phyloP scores from a whole-genome alignment of 2,113 vertebrate species.

The Cepphus grylle region DNA sequence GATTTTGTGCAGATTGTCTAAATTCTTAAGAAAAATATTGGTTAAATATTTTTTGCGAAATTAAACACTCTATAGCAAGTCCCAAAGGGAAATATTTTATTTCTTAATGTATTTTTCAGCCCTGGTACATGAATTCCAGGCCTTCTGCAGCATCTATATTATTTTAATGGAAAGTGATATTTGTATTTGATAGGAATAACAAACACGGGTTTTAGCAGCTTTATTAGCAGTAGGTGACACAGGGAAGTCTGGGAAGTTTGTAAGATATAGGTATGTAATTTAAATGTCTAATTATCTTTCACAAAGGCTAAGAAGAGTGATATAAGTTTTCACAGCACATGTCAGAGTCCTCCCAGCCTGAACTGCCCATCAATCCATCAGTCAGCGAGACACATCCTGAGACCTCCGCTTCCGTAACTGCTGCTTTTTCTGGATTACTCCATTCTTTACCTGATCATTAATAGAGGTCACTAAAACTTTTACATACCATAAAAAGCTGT shows the following conservation, averaged over 20 bases:
- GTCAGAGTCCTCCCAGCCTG: conserved; percentile 60
- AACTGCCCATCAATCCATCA: conserved; percentile 56
- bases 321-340: conserved; percentile 63
- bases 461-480: conserved; percentile 10
- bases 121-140: not conserved
- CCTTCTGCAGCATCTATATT: not conserved
- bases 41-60: not conserved
- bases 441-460: not conserved
- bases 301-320: conserved; percentile 73
- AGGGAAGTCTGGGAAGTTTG: not conserved
- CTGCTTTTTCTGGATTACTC: not conserved
- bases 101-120: not conserved
- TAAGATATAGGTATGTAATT: not conserved
- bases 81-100: conserved; percentile 9
- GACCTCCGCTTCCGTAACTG: conserved; percentile 21
- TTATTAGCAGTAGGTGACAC: conserved; percentile 4
- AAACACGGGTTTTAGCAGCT: not conserved
- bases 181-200: not conserved
- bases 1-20: conserved; percentile 14
- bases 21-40: conserved; percentile 18
- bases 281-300: conserved; percentile 49
- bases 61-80: not conserved
- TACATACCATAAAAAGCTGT: not conserved
- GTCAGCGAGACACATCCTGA: conserved; percentile 68
- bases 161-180: conserved; percentile 9